Percentiles rank a stretch among this genome's conserved stretches.
phyloP scores from a whole-genome alignment of 2,797 vertebrate species.

The Ctenopoma multispine region DNA sequence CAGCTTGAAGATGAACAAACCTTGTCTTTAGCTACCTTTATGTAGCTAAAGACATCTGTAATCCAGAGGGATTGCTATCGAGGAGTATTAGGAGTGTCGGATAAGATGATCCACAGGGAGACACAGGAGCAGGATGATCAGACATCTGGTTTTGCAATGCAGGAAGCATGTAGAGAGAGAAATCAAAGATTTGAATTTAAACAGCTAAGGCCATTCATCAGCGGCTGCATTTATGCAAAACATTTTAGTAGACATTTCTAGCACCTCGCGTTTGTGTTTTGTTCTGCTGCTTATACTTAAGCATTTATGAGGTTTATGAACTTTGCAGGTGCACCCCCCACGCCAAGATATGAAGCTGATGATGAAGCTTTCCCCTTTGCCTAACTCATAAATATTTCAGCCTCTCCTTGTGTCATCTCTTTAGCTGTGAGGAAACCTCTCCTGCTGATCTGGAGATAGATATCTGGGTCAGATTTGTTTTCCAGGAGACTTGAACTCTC shows the following conservation, averaged over 20 bases:
- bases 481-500: constrained; percentile 51
- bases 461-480: constrained; percentile 58
- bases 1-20: background rate
- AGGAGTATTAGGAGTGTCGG: background rate
- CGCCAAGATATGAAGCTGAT: constrained; percentile 1
- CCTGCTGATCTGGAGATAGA: constrained; percentile 32
- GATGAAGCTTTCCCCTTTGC: constrained; percentile 21
- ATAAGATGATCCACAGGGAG: constrained; percentile 5
- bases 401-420: constrained; percentile 35
- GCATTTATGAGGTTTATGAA: background rate
- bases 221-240: background rate
- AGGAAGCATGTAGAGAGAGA: background rate
- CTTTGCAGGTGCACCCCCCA: background rate
- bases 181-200: background rate
- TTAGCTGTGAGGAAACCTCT: constrained; percentile 36
- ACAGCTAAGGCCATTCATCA: background rate
- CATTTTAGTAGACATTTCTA: background rate
- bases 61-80: background rate
- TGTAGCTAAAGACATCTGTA: background rate
- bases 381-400: constrained; percentile 53
- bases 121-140: background rate
- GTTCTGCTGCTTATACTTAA: background rate
- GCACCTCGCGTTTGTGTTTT: background rate
- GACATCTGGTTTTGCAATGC: constrained; percentile 1
- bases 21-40: no score